phyloP scores from a whole-genome alignment of 2,113 vertebrate genomes.

The Etheostoma cragini region DNA sequence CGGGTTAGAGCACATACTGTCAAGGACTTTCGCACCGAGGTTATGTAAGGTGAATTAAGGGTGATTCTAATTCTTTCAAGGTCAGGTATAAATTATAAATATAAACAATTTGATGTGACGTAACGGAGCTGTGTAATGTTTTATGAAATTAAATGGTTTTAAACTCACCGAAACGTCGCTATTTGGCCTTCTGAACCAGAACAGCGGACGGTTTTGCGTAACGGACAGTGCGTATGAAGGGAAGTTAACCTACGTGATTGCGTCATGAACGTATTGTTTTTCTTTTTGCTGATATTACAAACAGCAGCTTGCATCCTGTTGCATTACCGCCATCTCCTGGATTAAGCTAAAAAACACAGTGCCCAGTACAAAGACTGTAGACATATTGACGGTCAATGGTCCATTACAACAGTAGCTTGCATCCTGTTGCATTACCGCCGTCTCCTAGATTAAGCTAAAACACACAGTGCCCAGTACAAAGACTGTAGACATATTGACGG shows the following conservation, averaged over 20 bases:
- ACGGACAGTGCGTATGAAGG: constrained; percentile 38
- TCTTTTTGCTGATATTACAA: background rate
- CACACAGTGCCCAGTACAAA: too few relatives aligned
- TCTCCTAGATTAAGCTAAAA: too few relatives aligned
- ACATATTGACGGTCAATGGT: too few relatives aligned
- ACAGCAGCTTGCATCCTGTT: background rate
- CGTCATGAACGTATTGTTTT: background rate
- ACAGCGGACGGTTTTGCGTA: constrained; percentile 72
- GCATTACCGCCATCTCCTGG: too few relatives aligned
- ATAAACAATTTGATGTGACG: rapidly evolving
- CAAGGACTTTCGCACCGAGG: constrained; percentile 69
- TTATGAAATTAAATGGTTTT: background rate
- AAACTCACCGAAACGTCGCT: constrained; percentile 78
- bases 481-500: too few relatives aligned
- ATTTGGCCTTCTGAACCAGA: constrained; percentile 85
- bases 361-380: too few relatives aligned
- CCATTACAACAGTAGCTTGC: too few relatives aligned
- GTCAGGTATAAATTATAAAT: rapidly evolving
- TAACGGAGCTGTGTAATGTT: rapidly evolving
- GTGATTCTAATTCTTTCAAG: rapidly evolving
- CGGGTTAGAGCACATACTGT: constrained; percentile 25
- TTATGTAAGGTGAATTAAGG: constrained; percentile 1
- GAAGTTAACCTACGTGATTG: constrained; percentile 51
- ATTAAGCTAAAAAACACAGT: too few relatives aligned
- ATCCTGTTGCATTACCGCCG: background rate